Base-by-base conservation (phyloP, 1,140 invertebrate species). In the Ruditapes philippinarum region DNA sequence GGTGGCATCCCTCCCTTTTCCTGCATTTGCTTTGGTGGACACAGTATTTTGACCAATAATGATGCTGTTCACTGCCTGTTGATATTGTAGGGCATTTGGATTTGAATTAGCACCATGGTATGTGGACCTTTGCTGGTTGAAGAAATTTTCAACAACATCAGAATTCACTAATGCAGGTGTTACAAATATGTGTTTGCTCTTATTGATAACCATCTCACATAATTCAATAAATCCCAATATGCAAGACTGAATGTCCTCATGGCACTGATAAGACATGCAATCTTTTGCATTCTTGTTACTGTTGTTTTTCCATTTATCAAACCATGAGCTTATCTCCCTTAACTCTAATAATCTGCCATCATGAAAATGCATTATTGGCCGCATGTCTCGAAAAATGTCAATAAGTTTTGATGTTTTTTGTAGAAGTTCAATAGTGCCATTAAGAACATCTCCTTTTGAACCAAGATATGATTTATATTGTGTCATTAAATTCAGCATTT, bases 21-120 rank as follows among this genome's bases (percentile, higher is more conserved):
- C 70, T 54, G 83, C 83, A 76, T 86, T 86, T 36, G 68, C 31
- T 54, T 89, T 82, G 57, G 19, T 45, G 22, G 87, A 89, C 0
- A 89, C 68, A 74, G 28, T 73, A 22, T 80, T 81, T 40, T 89
- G 78, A 40, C 87, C 87, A 49, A 89, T 42, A 17, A 89, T 45
- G 1, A 89, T 60, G 54, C 65, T 89, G 31, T 89, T 89, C n/a
- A 82, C 0, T 28, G 87, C 14, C 25, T 28, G 22, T 11, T 31
- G 22, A 38, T 89, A 89, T 70, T 81, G 68, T 17, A 74, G 19
- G 19, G 76, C 76, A 80, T 82, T 89, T 0, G 65, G 87, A 28
- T 89, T 89, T 28, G 78, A 4, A 73, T 73, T 89, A 33, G 76
- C 79, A 0, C 79, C 87, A 74, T 89, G 0, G 28, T 89, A 80